These are phyloP conservation scores for Tyrophagus putrescentiae DNA, from an alignment of 1,140 invertebrate genomes.

Conservation along the genomic window DNA sequence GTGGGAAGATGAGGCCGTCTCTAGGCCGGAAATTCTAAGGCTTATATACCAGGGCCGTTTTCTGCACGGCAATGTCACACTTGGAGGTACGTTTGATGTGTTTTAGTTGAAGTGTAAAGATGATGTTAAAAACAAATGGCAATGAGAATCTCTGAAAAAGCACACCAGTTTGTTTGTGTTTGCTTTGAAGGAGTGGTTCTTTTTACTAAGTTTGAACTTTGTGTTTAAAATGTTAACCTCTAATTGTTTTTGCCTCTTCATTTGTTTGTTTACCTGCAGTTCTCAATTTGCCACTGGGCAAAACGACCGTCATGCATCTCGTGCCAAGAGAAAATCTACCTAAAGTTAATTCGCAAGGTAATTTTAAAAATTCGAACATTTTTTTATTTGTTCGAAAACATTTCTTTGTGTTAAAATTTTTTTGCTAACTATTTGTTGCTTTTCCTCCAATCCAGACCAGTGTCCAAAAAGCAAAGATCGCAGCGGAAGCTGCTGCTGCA, in stretches of 20 bases:
- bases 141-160: background rate
- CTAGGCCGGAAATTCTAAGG: slow-evolving; percentile 88
- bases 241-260: background rate
- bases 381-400: slow-evolving; percentile 15
- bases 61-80: slow-evolving; percentile 95
- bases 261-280: slow-evolving; percentile 40
- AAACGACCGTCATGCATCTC: slow-evolving; percentile 98
- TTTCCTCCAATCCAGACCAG: slow-evolving; percentile 54
- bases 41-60: slow-evolving; percentile 98
- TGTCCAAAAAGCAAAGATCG: slow-evolving; percentile 84
- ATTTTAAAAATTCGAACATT: no score
- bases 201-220: background rate
- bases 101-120: background rate
- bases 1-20: slow-evolving; percentile 85
- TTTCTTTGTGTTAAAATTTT: no score
- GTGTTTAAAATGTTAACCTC: background rate
- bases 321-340: slow-evolving; percentile 96
- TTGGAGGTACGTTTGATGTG: slow-evolving; percentile 45
- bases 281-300: slow-evolving; percentile 81
- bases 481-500: slow-evolving; percentile 79
- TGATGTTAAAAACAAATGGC: background rate
- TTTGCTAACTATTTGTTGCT: no score
- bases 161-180: background rate
- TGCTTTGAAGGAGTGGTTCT: background rate
- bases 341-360: slow-evolving; percentile 95